Percentiles rank a stretch among this genome's conserved stretches.
Evolutionary conservation across 1,140 invertebrate species (phyloP).

Genomic region (Hycleus cichorii): DNA sequence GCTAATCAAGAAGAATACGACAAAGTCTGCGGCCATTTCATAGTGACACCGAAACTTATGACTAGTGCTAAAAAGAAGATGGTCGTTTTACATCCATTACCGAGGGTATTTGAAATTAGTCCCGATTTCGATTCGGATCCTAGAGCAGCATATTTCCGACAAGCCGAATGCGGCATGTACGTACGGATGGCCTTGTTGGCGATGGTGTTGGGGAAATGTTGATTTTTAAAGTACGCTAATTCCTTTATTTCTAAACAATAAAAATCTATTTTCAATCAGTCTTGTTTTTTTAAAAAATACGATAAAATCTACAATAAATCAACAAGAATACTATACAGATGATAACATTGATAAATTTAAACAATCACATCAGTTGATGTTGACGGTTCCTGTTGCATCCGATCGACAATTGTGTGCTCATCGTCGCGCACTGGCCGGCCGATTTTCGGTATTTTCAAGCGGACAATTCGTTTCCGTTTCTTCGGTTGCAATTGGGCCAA

Average conservation of each 20-base stretch:
- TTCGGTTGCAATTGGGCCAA: conserved; percentile 20
- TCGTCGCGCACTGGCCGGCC: conserved; percentile 21
- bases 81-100: conserved; percentile 97
- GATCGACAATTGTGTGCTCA: conserved; percentile 22
- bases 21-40: conserved; percentile 75
- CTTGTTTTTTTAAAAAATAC: no score
- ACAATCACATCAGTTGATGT: conserved; percentile 21
- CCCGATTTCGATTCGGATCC: conserved; percentile 92
- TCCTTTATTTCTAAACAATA: background rate
- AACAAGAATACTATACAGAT: background rate
- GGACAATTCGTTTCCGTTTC: conserved; percentile 19
- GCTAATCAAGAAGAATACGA: conserved; percentile 76
- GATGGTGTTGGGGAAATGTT: conserved; percentile 71
- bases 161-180: conserved; percentile 96
- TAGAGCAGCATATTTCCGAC: conserved; percentile 95
- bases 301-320: background rate
- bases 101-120: conserved; percentile 90
- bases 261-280: no score
- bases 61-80: conserved; percentile 86
- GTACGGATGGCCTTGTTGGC: conserved; percentile 95
- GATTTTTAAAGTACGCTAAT: conserved; percentile 3
- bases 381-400: conserved; percentile 32
- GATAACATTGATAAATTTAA: background rate
- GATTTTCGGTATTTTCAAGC: conserved; percentile 24
- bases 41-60: conserved; percentile 93